Evolutionary conservation across 1,140 invertebrate genomes (phyloP), one percentile per base, ranked within the genome.

Genomic region (Pogonomyrmex californicus): DNA sequence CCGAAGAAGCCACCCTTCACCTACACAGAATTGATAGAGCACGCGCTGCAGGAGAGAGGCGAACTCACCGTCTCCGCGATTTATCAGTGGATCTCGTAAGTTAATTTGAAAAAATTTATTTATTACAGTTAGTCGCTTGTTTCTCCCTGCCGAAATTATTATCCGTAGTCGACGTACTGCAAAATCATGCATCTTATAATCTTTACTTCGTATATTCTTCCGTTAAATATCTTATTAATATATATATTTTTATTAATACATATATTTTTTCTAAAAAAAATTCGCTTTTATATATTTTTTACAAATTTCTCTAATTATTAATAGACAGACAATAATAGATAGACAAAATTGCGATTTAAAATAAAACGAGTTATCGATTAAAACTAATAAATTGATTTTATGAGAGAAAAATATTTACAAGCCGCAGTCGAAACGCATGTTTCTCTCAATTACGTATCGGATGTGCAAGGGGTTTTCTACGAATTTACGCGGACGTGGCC

Each of bases 61-160:
- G 97, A 98, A 94, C 95, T 98, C 65, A 98, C 98, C 1, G 98
- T 98, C n/a, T 98, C 98, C 7, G 98, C 97, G 47, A 98, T 98
- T 91, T 98, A 98, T 94, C 97, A 98, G 88, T 98, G 98, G 98
- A 98, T 98, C 90, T 98, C 98, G 98, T 98, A 96, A 98, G 98
- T 98, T 12, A n/a, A 2, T 7, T 23, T 30, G 5, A 5, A 36
- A 73, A 60, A 83, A 38, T 51, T 71, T 38, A 17, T 23, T 54
- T 23, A 14, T 9, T 54, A 30, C 6, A 47, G 36, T n/a, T 23
- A 60, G n/a, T 17, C 14, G 4, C 51, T 65, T 23, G 33, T 12
- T 14, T 44, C 23, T 79, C 7, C 17, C 47, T 71, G 62, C 36
- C 23, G 49, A 54, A 54, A 54, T 56, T 66, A 23, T 65, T 65